phyloP scores from a whole-genome alignment of 2,888 invertebrate species.

The Nephrotoma guestfalica region DNA sequence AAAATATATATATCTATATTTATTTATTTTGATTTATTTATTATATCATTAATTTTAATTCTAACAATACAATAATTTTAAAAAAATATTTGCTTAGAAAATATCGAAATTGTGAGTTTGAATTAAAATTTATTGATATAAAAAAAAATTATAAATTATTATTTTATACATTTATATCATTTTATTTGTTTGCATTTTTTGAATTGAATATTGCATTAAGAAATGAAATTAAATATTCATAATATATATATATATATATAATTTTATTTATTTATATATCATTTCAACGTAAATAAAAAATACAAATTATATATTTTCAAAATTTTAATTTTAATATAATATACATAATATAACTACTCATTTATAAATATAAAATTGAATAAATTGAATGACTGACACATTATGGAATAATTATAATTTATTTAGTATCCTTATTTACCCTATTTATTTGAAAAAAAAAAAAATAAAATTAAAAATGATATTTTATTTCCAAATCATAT shows the following conservation, averaged over 20 bases:
- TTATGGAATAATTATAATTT: background rate
- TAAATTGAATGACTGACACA: constrained; percentile 5
- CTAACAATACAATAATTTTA: background rate
- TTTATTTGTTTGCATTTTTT: background rate
- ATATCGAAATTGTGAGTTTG: background rate
- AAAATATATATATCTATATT: background rate
- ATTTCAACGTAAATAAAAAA: background rate
- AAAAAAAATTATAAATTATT: background rate
- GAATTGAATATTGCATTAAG: background rate
- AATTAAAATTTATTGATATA: background rate
- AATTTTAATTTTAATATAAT: background rate
- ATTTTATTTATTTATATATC: background rate
- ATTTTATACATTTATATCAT: background rate
- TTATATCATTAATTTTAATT: background rate
- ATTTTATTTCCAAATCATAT: background rate
- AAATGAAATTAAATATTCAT: background rate
- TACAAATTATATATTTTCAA: background rate
- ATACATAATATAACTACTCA: background rate
- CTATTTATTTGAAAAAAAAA: background rate
- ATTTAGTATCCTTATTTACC: background rate
- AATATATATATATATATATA: background rate
- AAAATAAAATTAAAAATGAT: background rate
- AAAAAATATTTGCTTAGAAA: background rate
- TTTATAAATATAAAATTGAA: background rate
- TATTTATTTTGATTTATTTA: background rate